Base-by-base conservation (phyloP, 2,888 invertebrate genomes). In the Drosophila mettleri region DNA sequence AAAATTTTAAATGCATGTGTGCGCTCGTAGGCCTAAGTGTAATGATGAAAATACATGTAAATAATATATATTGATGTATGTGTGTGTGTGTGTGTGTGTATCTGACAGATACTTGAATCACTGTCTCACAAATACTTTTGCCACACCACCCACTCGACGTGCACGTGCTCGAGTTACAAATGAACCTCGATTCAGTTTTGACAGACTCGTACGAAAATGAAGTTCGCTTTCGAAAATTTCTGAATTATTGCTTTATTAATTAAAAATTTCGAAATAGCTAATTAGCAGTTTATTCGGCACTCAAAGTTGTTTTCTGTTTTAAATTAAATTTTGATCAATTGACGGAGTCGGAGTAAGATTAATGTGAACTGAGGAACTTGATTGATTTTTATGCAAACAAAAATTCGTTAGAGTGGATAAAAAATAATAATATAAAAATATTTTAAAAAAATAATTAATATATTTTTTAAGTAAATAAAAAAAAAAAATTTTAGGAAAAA, bases 101-200 rank as follows among this genome's bases (percentile, higher is more conserved):
- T 69, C 63, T 51, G 36, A 14, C 16, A 58, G 49, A 54, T 69
- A 73, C 54, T 54, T 33, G 33, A 33, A 2, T 16, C 22, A 6
- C 14, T 16, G 33, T 49, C 34, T 34, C 22, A 34, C 24, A 51
- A 43, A 45, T 62, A 67, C 71, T 34, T 36, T 12, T 33, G 27
- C 31, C 5, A 24, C 16, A 16, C 39, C n/a, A n/a, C 33, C 29
- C 31, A 34, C 45, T 20, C 12, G 20, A 34, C 18, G 24, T 7
- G 43, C 52, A 66, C 76, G 77, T 74, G 77, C 22, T 27, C 1
- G 18, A 58, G 14, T 46, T 70, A 54, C 41, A 27, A 75, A 70
- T 76, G 39, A 39, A 27, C 22, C 39, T 24, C 20, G 38, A 38
- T 51, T 59, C 38, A 41, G 12, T 51, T 18, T 12, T 10, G 18